Evolutionary conservation across 2,113 vertebrate species (phyloP), one percentile per base, ranked within the genome.

Genomic region (Circaetus cinerascens): DNA sequence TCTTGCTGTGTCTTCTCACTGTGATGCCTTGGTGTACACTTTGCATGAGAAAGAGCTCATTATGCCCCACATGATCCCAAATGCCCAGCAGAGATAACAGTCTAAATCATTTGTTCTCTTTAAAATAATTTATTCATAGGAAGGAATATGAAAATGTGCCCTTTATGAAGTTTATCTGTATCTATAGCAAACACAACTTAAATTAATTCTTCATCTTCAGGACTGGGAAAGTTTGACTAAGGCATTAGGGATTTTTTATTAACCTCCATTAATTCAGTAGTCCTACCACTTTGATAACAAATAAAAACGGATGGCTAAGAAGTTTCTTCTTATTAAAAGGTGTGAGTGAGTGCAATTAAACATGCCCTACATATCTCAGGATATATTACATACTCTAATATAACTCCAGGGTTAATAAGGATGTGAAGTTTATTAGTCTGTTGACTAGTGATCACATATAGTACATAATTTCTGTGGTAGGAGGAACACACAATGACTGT

Each of bases 141-240:
- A 85, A 94, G 76, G 78, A 95, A 96, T 96, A 97, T 96, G 96
- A 97, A 97, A 97, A 93, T 93, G 18, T 96, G 48, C 66, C 82
- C 83, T 97, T 97, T 97, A 71, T 89, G 85, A 96, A 97, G 82
- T 95, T 91, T 97, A 96, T 95, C 90, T 98, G 95, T 96, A 97
- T 95, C 93, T 94, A 86, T 93, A 94, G 55, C 94, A 97, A 97
- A 91, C 69, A 91, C 60, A 88, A 88, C 38, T 96, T 93, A 95
- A 93, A 96, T 95, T 93, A 97, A 92, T 97, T 96, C 81, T 93
- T 97, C 86, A 76, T 95, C 50, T 96, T 88, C 94, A 85, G 60
- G 55, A 96, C 40, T 78, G 50, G 64, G 84, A 85, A 97, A 96
- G 66, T 95, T 86, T 96, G 86, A 92, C 83, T 94, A 80, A 96